Conservation (phyloP, 1,140 invertebrate genomes). For the Trichonephila clavata region DNA sequence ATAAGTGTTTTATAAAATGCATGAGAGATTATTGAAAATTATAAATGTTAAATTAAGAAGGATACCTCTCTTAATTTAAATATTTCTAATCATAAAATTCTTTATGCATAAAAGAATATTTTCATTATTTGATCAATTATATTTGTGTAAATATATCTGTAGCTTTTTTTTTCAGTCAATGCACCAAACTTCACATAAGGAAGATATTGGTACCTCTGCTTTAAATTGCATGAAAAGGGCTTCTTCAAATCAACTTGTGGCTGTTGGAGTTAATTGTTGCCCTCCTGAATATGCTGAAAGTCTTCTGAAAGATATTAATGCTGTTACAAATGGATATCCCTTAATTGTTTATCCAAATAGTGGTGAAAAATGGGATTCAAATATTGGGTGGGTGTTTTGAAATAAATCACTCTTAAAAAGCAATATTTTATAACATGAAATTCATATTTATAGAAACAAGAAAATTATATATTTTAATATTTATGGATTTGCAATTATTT, state of each 20-base stretch:
- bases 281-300: constrained; percentile 84
- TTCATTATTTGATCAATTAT: background rate
- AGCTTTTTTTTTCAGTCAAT: constrained; percentile 79
- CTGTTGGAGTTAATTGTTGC: constrained; percentile 93
- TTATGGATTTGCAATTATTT: no score
- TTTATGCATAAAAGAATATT: background rate
- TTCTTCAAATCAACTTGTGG: constrained; percentile 86
- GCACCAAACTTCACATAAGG: constrained; percentile 83
- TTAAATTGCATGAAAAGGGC: constrained; percentile 84
- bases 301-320: constrained; percentile 83
- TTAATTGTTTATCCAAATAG: constrained; percentile 89
- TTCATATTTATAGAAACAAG: no score
- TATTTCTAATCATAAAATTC: background rate
- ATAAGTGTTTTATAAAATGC: no score
- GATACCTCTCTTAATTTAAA: no score
- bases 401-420: no score
- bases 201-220: constrained; percentile 86
- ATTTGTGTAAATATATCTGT: background rate
- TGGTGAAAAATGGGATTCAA: constrained; percentile 84
- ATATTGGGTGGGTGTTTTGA: constrained; percentile 80
- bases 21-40: no score
- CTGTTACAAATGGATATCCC: constrained; percentile 81
- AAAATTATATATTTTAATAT: no score
- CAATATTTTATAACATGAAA: no score
- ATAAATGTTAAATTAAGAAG: no score